phyloP scores from a whole-genome alignment of 2,888 invertebrate species.

The Drosophila siamana region DNA sequence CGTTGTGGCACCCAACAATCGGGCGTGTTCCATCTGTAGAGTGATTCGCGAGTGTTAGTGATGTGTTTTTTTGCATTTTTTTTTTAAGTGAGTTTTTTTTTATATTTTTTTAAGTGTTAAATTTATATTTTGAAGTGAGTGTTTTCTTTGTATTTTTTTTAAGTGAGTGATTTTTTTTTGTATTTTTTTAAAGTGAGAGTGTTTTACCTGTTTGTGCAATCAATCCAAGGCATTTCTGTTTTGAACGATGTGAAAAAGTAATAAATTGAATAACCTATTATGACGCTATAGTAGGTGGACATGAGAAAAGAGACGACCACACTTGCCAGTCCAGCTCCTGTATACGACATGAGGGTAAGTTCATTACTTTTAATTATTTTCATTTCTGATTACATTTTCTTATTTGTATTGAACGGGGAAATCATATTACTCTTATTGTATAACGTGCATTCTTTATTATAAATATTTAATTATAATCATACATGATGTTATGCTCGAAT shows the following conservation, averaged over 20 bases:
- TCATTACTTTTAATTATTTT: not conserved
- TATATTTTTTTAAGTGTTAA: not conserved
- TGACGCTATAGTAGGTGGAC: conserved; percentile 98
- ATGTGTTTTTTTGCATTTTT: not conserved
- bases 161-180: not conserved
- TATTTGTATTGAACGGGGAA: not conserved
- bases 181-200: not conserved
- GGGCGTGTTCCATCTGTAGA: conserved; percentile 89
- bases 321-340: conserved; percentile 96
- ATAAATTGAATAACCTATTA: conserved; percentile 97
- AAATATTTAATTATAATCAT: not conserved
- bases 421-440: not conserved
- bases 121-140: not conserved
- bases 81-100: not conserved
- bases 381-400: not conserved
- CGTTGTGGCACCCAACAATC: conserved; percentile 92
- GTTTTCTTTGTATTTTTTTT: too few species aligned
- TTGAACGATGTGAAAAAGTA: conserved; percentile 96
- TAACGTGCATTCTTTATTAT: not conserved
- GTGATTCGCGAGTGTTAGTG: not conserved
- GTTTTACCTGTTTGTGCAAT: conserved; percentile 90
- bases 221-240: conserved; percentile 94
- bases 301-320: conserved; percentile 97
- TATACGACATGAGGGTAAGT: conserved; percentile 64
- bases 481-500: too few species aligned